These are phyloP conservation scores for Crotophaga sulcirostris DNA, from an alignment of 2,113 vertebrate genomes.

Conservation along the genomic window DNA sequence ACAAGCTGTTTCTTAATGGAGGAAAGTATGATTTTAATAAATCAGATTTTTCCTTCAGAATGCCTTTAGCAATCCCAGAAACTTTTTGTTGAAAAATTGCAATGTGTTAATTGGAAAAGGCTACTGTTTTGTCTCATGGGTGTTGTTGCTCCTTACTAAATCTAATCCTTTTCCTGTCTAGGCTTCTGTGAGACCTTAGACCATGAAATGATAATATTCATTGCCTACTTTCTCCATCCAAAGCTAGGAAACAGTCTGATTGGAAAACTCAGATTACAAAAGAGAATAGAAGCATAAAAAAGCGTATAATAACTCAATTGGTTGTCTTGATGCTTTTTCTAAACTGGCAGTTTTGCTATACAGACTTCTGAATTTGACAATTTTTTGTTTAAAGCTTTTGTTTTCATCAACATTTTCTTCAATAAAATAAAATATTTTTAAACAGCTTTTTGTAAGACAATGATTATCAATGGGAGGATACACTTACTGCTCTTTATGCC, in stretches of 20 bases:
- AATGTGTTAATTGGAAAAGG: background rate
- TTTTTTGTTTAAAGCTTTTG: background rate
- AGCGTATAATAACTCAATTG: background rate
- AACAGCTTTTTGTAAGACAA: background rate
- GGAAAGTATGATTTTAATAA: background rate
- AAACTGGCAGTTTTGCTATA: background rate
- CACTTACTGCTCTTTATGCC: background rate
- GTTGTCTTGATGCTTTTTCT: background rate
- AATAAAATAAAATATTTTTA: background rate
- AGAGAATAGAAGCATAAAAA: background rate
- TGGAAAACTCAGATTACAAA: background rate
- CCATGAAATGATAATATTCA: background rate
- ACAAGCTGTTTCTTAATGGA: background rate
- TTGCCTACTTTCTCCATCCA: background rate
- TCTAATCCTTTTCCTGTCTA: background rate
- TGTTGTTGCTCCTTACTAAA: background rate
- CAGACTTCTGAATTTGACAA: background rate
- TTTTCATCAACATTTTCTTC: background rate
- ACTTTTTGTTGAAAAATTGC: background rate
- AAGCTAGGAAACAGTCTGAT: background rate
- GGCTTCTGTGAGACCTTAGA: background rate
- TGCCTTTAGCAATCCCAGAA: background rate
- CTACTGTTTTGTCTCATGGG: background rate
- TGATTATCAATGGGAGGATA: background rate
- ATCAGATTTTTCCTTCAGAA: background rate